These are phyloP conservation scores for Drosophila nikananu DNA, from an alignment of 1,140 invertebrate genomes.

Conservation along the genomic window DNA sequence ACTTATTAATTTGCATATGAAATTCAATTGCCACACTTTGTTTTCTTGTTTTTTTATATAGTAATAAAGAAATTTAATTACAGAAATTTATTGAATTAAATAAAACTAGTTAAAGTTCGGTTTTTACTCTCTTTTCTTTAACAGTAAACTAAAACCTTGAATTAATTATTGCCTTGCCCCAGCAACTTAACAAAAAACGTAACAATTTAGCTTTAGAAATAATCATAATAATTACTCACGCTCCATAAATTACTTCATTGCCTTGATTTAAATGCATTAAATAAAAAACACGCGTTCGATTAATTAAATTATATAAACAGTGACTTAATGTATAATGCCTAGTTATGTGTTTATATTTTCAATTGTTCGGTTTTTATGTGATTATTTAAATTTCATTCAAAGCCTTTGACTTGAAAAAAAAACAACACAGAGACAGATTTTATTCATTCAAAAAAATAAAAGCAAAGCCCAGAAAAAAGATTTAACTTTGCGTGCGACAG, in stretches of 20 bases:
- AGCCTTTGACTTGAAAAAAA: neutral
- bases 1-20: constrained; percentile 43
- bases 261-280: neutral
- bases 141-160: neutral
- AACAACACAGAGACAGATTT: neutral
- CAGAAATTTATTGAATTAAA: constrained; percentile 5
- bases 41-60: constrained; percentile 1
- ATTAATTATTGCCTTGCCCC: neutral
- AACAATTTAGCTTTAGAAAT: constrained; percentile 4
- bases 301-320: neutral
- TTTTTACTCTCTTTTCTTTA: neutral
- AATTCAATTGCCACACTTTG: constrained; percentile 23
- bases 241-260: constrained; percentile 30
- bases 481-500: constrained; percentile 22
- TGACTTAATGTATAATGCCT: neutral
- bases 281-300: neutral
- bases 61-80: constrained; percentile 13
- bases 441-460: neutral
- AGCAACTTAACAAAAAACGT: neutral
- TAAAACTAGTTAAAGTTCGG: neutral
- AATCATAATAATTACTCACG: constrained; percentile 9
- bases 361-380: neutral
- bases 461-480: neutral
- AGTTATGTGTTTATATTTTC: neutral
- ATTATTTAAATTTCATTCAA: constrained; percentile 11